A percentile compares a stretch with the other conserved stretches of the same genome.
phyloP scores from a whole-genome alignment of 35 echinoderm and acorn worm species.

The Ophiothrix spiculata region DNA sequence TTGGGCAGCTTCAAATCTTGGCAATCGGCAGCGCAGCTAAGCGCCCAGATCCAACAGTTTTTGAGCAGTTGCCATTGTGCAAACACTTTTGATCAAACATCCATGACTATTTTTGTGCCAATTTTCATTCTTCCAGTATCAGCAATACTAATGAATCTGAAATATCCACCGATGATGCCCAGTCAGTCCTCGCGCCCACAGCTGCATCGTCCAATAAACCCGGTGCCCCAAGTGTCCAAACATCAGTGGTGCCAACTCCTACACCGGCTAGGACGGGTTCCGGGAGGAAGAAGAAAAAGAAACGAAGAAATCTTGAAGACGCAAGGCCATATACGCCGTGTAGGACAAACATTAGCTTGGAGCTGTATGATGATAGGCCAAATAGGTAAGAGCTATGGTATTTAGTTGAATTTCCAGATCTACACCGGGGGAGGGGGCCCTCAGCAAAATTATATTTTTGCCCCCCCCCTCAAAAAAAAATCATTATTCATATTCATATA shows the following conservation, averaged over 20 bases:
- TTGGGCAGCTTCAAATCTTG: too few relatives aligned
- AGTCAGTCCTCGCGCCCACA: neutral
- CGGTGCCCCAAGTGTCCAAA: neutral
- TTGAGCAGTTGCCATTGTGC: too few relatives aligned
- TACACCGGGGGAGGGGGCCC: neutral
- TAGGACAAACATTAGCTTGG: slow-evolving; percentile 73
- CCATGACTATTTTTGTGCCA: neutral
- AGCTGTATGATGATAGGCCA: slow-evolving; percentile 39
- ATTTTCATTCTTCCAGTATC: neutral
- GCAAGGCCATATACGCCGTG: slow-evolving; percentile 78
- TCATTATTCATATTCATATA: too few relatives aligned
- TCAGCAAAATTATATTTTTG: neutral
- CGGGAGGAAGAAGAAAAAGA: slow-evolving; percentile 41
- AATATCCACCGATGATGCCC: neutral
- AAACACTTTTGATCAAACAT: too few relatives aligned
- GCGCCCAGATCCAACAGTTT: too few relatives aligned
- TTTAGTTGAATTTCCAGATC: neutral
- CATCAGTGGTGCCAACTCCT: neutral
- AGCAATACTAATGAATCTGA: neutral
- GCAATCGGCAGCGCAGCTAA: too few relatives aligned
- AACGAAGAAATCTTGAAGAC: slow-evolving; percentile 50
- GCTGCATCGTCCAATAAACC: neutral
- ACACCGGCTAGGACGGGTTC: slow-evolving; percentile 12
- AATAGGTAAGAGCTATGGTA: slow-evolving; percentile 48
- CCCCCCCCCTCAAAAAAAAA: too few relatives aligned